Evolutionary conservation across 2,113 vertebrate species (phyloP).

Genomic region (Phrynosoma blainvillii): DNA sequence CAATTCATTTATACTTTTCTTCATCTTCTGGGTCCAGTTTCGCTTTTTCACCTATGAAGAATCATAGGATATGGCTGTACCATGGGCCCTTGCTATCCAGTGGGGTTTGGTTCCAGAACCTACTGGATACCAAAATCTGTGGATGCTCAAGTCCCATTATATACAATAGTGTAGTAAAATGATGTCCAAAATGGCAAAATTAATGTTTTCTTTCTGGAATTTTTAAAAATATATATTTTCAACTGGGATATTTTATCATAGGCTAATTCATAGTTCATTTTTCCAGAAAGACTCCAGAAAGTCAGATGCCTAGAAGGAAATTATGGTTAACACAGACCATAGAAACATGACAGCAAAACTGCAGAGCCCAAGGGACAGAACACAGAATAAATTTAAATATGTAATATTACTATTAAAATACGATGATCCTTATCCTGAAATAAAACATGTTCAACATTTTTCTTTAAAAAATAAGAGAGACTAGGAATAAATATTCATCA

Average conservation of each 20-base stretch:
- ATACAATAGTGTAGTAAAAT: too few species aligned
- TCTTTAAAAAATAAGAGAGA: background rate
- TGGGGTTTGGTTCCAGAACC: too few species aligned
- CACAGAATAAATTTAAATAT: background rate
- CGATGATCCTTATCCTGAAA: background rate
- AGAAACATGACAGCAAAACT: background rate
- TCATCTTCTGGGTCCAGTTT: too few species aligned
- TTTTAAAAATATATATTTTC: too few species aligned
- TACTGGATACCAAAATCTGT: too few species aligned
- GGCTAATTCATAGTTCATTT: background rate
- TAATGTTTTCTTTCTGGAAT: too few species aligned
- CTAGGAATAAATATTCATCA: constrained; percentile 5
- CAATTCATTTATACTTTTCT: too few species aligned
- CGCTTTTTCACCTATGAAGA: too few species aligned
- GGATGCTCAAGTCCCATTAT: too few species aligned
- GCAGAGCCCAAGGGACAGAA: background rate
- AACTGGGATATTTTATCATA: background rate
- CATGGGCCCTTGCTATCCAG: too few species aligned
- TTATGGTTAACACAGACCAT: background rate
- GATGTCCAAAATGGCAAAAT: too few species aligned
- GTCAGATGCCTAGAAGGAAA: background rate
- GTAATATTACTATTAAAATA: background rate
- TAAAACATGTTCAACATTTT: background rate
- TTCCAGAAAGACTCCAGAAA: background rate
- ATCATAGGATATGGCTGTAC: too few species aligned